Percentiles rank a stretch among this genome's conserved stretches.
phyloP scores from a whole-genome alignment of 1,140 invertebrate genomes.

The Matsumurasca onukii region DNA sequence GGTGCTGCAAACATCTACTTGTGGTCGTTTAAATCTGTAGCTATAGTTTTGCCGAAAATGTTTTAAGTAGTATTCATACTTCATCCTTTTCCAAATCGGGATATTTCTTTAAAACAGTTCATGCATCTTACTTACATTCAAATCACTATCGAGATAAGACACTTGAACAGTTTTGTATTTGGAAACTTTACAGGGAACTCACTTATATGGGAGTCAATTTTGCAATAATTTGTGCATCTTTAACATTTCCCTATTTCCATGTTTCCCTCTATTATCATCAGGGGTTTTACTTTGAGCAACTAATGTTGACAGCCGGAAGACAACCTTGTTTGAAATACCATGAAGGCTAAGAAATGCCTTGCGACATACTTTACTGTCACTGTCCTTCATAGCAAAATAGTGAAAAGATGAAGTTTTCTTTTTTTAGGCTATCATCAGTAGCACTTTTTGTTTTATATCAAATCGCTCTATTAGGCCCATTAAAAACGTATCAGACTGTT shows the following conservation, averaged over 20 bases:
- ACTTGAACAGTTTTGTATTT: neutral
- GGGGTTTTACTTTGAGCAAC: neutral
- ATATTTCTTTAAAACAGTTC: conserved; percentile 30
- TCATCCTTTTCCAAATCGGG: conserved; percentile 41
- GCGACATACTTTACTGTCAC: neutral
- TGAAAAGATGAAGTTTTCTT: neutral
- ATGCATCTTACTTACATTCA: conserved; percentile 12
- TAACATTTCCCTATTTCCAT: conserved; percentile 8
- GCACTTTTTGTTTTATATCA: neutral
- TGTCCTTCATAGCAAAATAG: neutral
- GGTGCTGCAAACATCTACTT: conserved; percentile 36
- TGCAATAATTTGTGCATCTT: neutral
- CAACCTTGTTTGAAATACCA: neutral
- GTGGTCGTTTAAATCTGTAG: conserved; percentile 38
- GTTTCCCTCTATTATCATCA: neutral
- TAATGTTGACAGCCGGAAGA: neutral
- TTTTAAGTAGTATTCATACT: conserved; percentile 36
- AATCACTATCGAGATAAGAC: neutral
- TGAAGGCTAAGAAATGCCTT: neutral
- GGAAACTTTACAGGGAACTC: neutral
- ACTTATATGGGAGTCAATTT: conserved; percentile 7
- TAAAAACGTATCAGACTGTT: conserved; percentile 30
- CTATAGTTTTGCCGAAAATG: conserved; percentile 39
- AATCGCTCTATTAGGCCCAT: conserved; percentile 1
- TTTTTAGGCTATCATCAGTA: neutral